Evolutionary conservation across 2,113 vertebrate genomes (phyloP).

Genomic region (Plotosus lineatus): DNA sequence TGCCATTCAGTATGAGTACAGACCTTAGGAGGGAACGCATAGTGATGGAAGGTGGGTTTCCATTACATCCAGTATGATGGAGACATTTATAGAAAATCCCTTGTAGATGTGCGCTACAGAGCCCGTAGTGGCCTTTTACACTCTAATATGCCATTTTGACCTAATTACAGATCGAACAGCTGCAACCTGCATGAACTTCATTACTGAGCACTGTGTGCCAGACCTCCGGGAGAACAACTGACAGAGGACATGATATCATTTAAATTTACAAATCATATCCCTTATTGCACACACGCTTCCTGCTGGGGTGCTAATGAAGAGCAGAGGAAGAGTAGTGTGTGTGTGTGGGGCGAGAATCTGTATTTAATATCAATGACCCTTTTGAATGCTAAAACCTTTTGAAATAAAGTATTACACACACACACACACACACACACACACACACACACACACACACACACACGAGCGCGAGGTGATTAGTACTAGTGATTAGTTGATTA

Average conservation of each 20-base stretch:
- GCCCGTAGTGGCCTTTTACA: background rate
- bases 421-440: too few relatives aligned
- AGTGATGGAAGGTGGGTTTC: background rate
- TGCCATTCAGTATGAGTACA: too few relatives aligned
- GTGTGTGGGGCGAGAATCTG: background rate
- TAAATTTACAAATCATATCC: conserved; percentile 59
- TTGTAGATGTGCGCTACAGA: background rate
- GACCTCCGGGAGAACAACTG: conserved; percentile 57
- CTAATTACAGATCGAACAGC: conserved; percentile 61
- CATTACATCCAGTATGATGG: background rate
- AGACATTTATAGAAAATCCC: background rate
- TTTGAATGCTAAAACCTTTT: background rate
- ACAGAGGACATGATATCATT: conserved; percentile 63
- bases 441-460: too few relatives aligned
- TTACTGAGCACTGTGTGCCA: conserved; percentile 21
- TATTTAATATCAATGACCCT: background rate
- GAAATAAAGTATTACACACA: background rate
- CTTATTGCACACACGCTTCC: conserved; percentile 47
- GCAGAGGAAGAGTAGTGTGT: background rate
- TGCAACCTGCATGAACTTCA: conserved; percentile 46
- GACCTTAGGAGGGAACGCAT: too few relatives aligned
- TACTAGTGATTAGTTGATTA: too few relatives aligned
- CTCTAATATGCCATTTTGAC: conserved; percentile 61
- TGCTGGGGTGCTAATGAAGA: conserved; percentile 36
- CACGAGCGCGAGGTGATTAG: too few relatives aligned